These are phyloP conservation scores for Pangasius krempfi DNA, from an alignment of 2,797 vertebrate species.

Conservation along the genomic window DNA sequence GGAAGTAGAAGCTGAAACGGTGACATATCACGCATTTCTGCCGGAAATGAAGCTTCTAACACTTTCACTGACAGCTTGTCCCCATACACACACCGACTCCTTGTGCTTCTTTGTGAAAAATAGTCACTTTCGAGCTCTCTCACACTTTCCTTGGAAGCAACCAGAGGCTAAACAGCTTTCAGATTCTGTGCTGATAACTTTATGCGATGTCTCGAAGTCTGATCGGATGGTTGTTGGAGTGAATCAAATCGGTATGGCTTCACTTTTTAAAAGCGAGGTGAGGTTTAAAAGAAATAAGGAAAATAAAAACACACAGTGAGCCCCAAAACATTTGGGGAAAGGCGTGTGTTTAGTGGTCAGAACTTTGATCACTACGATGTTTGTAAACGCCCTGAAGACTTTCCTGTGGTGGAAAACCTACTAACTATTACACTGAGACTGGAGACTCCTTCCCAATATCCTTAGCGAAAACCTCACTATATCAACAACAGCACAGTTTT, in stretches of 20 bases:
- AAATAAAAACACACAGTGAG: neutral
- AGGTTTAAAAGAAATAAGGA: neutral
- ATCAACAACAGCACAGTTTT: neutral
- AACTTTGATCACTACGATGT: neutral
- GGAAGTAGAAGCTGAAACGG: neutral
- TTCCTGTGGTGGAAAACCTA: neutral
- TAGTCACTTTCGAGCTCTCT: neutral
- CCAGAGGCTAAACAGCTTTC: slow-evolving; percentile 11
- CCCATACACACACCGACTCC: neutral
- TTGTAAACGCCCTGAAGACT: neutral
- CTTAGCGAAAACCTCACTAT: neutral
- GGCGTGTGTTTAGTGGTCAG: neutral
- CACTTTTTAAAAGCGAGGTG: neutral
- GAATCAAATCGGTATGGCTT: neutral
- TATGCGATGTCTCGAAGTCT: neutral
- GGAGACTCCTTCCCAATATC: neutral
- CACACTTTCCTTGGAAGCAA: neutral
- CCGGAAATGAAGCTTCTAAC: slow-evolving; percentile 9
- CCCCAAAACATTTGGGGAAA: neutral
- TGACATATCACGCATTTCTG: neutral
- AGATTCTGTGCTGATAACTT: slow-evolving; percentile 15
- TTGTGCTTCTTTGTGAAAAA: neutral
- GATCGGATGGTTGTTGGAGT: neutral
- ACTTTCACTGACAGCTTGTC: slow-evolving; percentile 5
- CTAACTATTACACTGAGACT: neutral